A percentile compares a stretch with the other conserved stretches of the same genome.
These are phyloP conservation scores for Mastigias papua DNA, from an alignment of 30 jellyfish, hydroid and myxozoan species.

Conservation along the genomic window DNA sequence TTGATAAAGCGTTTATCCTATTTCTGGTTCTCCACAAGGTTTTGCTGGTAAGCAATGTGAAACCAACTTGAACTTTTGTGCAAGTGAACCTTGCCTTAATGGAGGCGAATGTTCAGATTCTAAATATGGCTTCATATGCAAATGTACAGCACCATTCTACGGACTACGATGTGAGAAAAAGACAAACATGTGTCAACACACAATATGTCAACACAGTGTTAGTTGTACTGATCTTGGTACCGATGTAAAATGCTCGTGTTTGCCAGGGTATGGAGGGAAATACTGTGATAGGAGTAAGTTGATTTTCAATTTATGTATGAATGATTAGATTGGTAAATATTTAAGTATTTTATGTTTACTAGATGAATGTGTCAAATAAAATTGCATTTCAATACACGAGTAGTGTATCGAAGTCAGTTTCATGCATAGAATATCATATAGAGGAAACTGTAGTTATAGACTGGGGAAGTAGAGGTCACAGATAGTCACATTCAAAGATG, in stretches of 20 bases:
- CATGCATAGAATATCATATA: too few relatives aligned
- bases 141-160: conserved; percentile 73
- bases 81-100: conserved; percentile 81
- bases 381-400: too few relatives aligned
- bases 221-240: conserved; percentile 79
- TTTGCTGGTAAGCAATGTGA: conserved; percentile 88
- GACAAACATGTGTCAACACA: conserved; percentile 90
- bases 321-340: too few relatives aligned
- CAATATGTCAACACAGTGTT: conserved; percentile 89
- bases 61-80: conserved; percentile 79
- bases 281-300: conserved; percentile 86
- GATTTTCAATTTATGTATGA: too few relatives aligned
- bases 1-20: too few relatives aligned
- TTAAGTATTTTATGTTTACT: too few relatives aligned
- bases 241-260: conserved; percentile 84
- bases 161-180: conserved; percentile 80
- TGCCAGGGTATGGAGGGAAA: conserved; percentile 95
- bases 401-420: too few relatives aligned
- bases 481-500: too few relatives aligned
- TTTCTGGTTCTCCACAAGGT: conserved; percentile 19
- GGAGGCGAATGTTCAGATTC: conserved; percentile 87
- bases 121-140: conserved; percentile 76
- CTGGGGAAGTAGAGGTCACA: too few relatives aligned
- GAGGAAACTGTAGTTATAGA: too few relatives aligned
- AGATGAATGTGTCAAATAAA: too few relatives aligned